Percentiles rank a stretch among this genome's conserved stretches.
Evolutionary conservation across 1,140 invertebrate species (phyloP).

Genomic region (Neotoxoptera formosana): DNA sequence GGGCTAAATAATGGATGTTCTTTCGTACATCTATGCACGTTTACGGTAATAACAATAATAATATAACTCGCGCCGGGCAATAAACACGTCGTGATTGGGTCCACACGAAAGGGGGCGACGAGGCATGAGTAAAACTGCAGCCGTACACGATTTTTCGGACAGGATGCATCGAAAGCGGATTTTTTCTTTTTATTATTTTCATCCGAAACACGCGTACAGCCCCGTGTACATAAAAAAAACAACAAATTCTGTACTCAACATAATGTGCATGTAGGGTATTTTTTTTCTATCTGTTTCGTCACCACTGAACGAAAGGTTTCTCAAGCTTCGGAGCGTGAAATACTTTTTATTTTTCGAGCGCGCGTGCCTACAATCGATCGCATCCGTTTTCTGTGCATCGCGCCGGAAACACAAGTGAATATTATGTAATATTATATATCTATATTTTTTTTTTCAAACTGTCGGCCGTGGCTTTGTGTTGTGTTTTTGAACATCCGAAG

Average conservation of each 20-base stretch:
- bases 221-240: neutral
- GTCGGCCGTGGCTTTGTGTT: neutral
- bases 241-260: neutral
- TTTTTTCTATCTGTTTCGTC: neutral
- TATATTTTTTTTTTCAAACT: neutral
- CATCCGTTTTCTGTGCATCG: neutral
- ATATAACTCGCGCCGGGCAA: neutral
- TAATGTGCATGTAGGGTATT: neutral
- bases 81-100: constrained; percentile 7
- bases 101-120: neutral
- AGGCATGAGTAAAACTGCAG: neutral
- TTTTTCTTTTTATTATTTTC: neutral
- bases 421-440: neutral
- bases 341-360: neutral
- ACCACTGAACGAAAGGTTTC: neutral
- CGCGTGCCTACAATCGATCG: constrained; percentile 2
- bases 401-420: neutral
- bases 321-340: neutral
- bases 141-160: constrained; percentile 15
- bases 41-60: neutral
- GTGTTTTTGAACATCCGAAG: neutral
- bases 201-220: neutral
- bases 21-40: neutral
- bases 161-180: neutral
- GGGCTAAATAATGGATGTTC: neutral